phyloP scores from a whole-genome alignment of 2,888 invertebrate species.

The Coecobrya sp. region DNA sequence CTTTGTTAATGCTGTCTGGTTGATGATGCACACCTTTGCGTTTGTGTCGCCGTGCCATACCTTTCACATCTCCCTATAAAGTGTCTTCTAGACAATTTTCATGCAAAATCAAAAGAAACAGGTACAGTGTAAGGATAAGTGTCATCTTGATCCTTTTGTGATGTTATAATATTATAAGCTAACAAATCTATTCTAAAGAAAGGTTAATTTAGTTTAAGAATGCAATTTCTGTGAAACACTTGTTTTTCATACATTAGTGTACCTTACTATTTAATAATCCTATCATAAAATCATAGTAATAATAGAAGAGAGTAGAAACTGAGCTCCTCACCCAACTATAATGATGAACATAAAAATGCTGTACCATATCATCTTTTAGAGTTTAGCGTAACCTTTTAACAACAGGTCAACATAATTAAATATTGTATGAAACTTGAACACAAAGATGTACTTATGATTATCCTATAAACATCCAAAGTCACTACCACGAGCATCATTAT shows the following conservation, averaged over 20 bases:
- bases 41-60: no score
- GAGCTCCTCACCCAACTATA: not conserved
- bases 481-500: no score
- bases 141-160: not conserved
- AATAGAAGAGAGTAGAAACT: not conserved
- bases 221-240: not conserved
- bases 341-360: not conserved
- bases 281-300: slow-evolving; percentile 23
- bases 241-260: not conserved
- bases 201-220: not conserved
- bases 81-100: not conserved
- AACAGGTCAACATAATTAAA: slow-evolving; percentile 15
- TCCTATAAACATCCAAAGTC: no score
- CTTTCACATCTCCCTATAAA: no score
- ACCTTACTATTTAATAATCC: not conserved
- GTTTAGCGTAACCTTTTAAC: not conserved
- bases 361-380: not conserved
- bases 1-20: not conserved
- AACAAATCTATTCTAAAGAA: not conserved
- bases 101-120: not conserved
- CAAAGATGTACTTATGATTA: not conserved
- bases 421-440: not conserved
- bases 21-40: not conserved
- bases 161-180: not conserved
- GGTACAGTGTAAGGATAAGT: not conserved